These are phyloP conservation scores for Amphiprion ocellaris DNA, from an alignment of 2,113 vertebrate species.

Conservation along the genomic window DNA sequence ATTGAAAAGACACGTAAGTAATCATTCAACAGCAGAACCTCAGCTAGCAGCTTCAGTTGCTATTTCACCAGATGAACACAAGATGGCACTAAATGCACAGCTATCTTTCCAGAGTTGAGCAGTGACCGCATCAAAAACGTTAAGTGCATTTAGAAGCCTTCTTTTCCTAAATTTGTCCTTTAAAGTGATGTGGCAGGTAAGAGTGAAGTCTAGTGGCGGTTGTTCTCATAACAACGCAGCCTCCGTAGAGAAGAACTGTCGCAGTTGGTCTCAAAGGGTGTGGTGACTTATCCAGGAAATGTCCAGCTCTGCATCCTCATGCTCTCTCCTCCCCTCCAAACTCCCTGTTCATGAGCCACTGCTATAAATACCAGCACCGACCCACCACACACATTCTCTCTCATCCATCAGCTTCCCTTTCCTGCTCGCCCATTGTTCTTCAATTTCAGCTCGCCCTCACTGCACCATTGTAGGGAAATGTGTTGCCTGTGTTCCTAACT, in stretches of 20 bases:
- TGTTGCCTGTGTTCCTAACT: neutral
- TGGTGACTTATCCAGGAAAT: conserved; percentile 32
- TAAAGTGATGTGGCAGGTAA: no score
- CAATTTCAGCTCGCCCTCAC: conserved; percentile 26
- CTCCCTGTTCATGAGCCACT: conserved; percentile 23
- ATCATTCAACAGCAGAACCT: neutral
- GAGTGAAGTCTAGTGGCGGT: neutral
- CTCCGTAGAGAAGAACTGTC: neutral
- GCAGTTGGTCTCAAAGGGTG: conserved; percentile 1
- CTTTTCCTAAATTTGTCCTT: neutral
- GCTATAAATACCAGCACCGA: conserved; percentile 75
- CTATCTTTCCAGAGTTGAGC: neutral
- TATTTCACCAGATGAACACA: conserved; percentile 33
- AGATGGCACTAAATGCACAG: conserved; percentile 51
- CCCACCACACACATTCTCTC: conserved; percentile 63
- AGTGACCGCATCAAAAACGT: neutral
- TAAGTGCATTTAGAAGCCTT: no score
- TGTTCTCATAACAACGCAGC: neutral
- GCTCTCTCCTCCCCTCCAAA: conserved; percentile 34
- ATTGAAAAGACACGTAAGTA: no score
- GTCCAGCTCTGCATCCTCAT: conserved; percentile 33
- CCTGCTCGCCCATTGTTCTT: conserved; percentile 77
- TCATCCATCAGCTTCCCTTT: conserved; percentile 74
- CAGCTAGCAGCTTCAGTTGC: neutral
- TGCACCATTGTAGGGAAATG: neutral